These are phyloP conservation scores for Andrena flavipes DNA, from an alignment of 2,888 invertebrate species.

Conservation along the genomic window DNA sequence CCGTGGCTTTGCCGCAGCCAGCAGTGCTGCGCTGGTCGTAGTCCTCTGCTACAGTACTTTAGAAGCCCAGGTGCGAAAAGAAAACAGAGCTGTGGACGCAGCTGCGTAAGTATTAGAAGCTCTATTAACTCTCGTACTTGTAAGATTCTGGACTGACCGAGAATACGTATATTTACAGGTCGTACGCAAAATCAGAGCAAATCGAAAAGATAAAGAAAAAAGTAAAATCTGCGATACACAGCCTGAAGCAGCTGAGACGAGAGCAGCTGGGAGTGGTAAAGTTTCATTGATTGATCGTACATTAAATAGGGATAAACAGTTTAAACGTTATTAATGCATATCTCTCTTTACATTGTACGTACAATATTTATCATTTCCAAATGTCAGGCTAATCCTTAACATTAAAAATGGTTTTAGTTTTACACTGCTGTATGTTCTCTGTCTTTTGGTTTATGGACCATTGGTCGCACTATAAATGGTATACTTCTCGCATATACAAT, in stretches of 20 bases:
- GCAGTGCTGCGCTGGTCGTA: slow-evolving; percentile 81
- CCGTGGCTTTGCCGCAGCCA: slow-evolving; percentile 82
- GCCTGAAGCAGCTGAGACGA: slow-evolving; percentile 75
- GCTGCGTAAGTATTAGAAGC: slow-evolving; percentile 41
- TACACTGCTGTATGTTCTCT: slow-evolving; percentile 78
- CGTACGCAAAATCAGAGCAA: slow-evolving; percentile 73
- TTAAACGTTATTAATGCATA: slow-evolving; percentile 21
- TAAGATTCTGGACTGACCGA: not conserved
- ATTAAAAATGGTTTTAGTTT: slow-evolving; percentile 76
- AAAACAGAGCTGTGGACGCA: slow-evolving; percentile 51
- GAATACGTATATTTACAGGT: slow-evolving; percentile 66
- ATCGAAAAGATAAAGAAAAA: slow-evolving; percentile 76
- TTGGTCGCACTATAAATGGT: slow-evolving; percentile 78
- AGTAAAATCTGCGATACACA: slow-evolving; percentile 72
- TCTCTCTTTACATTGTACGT: not conserved
- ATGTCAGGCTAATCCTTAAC: not conserved
- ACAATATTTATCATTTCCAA: not conserved
- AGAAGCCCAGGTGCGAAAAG: slow-evolving; percentile 78
- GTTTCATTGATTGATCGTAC: slow-evolving; percentile 24
- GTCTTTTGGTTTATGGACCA: slow-evolving; percentile 79
- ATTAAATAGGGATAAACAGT: slow-evolving; percentile 3
- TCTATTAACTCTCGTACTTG: slow-evolving; percentile 4
- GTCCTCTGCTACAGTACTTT: slow-evolving; percentile 81
- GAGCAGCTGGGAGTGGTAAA: slow-evolving; percentile 81
- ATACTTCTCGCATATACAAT: slow-evolving; percentile 78